These are phyloP conservation scores for Leucania comma DNA, from an alignment of 2,888 invertebrate species.

Conservation along the genomic window DNA sequence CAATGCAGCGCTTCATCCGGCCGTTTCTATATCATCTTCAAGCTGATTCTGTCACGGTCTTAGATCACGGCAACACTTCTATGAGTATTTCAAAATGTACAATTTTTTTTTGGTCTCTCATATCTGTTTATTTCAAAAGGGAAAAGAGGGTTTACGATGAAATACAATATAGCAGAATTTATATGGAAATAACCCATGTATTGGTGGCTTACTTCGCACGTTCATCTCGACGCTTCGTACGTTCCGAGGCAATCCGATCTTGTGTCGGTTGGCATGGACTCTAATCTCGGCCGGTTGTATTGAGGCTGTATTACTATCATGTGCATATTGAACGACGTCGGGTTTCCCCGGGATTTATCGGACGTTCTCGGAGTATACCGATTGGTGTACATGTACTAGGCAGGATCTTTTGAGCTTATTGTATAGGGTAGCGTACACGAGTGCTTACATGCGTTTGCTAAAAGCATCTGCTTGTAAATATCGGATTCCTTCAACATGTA, in stretches of 20 bases:
- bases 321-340: slow-evolving; percentile 58
- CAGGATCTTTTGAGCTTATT: slow-evolving; percentile 50
- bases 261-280: slow-evolving; percentile 48
- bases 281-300: slow-evolving; percentile 60
- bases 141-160: slow-evolving; percentile 32
- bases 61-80: neutral
- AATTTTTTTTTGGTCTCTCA: slow-evolving; percentile 1
- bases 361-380: slow-evolving; percentile 44
- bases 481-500: neutral
- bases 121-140: slow-evolving; percentile 27
- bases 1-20: slow-evolving; percentile 10
- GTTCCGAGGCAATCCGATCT: slow-evolving; percentile 52
- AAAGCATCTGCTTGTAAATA: neutral
- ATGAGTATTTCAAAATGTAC: slow-evolving; percentile 5
- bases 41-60: neutral
- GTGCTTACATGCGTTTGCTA: slow-evolving; percentile 13
- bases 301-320: slow-evolving; percentile 54
- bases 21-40: slow-evolving; percentile 7
- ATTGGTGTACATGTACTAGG: slow-evolving; percentile 52
- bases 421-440: slow-evolving; percentile 33
- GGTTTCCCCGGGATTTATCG: slow-evolving; percentile 58
- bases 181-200: slow-evolving; percentile 47
- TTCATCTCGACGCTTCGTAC: slow-evolving; percentile 45
- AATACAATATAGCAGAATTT: slow-evolving; percentile 39
- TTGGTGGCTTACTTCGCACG: slow-evolving; percentile 50